Evolutionary conservation across 2,888 invertebrate species (phyloP), one percentile per base, ranked within the genome.

Genomic region (Dryococelus australis): DNA sequence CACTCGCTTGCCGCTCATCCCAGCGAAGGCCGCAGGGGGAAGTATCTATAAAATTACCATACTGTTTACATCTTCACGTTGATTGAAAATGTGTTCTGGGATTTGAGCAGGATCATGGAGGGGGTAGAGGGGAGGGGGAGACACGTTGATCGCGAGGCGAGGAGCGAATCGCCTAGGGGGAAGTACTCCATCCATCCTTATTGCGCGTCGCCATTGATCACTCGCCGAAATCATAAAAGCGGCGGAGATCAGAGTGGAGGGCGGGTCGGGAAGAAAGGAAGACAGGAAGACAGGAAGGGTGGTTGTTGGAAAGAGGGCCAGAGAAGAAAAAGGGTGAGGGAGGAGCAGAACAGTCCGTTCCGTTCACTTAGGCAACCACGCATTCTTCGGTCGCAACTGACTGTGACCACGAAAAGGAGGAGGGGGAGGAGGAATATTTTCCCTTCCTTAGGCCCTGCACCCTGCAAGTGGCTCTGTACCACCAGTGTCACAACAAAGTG

Each of bases 71-170:
- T 65, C 65, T 65, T 65, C 65, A 65, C 65, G 65, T 65, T 65
- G 65, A 65, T 65, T 65, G 65, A 65, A 65, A 65, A 65, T 65
- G 65, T 65, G 65, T 65, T n/a, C 65, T 65, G 65, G 65, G 65
- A n/a, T 65, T 65, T 20, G 65, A 20, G 51, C 2, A 51, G 51
- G 51, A 6, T 2, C 20, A n/a, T 65, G 20, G 65, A 24, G 6
- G 65, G 8, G 51, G 20, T 16, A 51, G 20, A n/a, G 65, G n/a
- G 65, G 65, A n/a, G 2, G 6, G 47, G n/a, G n/a, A 8, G 8
- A 16, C 24, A 65, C 16, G 65, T 24, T 24, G 65, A 65, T 65
- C 10, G 65, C n/a, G n/a, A 65, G 51, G 65, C 24, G 47, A 8
- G 65, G 16, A 65, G 65, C 12, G 51, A 8, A 24, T 8, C 6